A percentile compares a stretch with the other conserved stretches of the same genome.
These are phyloP conservation scores for Hofmannophila pseudospretella DNA, from an alignment of 2,888 invertebrate genomes.

Conservation along the genomic window DNA sequence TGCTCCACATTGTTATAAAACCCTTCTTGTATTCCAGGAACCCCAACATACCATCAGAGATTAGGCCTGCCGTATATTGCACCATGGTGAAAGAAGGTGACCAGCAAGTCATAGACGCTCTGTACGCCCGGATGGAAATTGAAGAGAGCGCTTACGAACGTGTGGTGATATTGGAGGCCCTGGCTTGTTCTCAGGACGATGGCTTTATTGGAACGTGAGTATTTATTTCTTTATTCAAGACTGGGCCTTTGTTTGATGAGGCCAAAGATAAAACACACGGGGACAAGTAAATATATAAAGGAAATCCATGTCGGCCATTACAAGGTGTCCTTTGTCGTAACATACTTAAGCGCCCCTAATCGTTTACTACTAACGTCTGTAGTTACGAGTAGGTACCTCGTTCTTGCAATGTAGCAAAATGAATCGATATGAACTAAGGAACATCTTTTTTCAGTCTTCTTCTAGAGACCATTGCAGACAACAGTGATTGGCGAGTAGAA, in stretches of 20 bases:
- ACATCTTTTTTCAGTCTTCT: slow-evolving; percentile 40
- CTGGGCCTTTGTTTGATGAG: too few species aligned
- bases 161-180: slow-evolving; percentile 81
- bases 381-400: too few species aligned
- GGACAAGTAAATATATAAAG: too few species aligned
- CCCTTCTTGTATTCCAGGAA: slow-evolving; percentile 45
- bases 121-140: slow-evolving; percentile 79
- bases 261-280: too few species aligned
- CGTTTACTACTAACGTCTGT: too few species aligned
- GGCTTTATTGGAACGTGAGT: slow-evolving; percentile 73
- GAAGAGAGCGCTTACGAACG: slow-evolving; percentile 86
- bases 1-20: too few species aligned
- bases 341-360: too few species aligned
- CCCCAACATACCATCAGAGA: slow-evolving; percentile 61
- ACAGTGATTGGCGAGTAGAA: slow-evolving; percentile 44
- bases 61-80: slow-evolving; percentile 85
- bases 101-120: slow-evolving; percentile 82
- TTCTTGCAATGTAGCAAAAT: too few species aligned
- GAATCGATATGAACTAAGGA: too few species aligned
- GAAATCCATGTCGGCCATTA: too few species aligned
- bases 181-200: slow-evolving; percentile 83
- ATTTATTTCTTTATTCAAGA: too few species aligned
- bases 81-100: slow-evolving; percentile 84
- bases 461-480: slow-evolving; percentile 33
- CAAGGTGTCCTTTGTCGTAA: too few species aligned